A percentile compares a stretch with the other conserved stretches of the same genome.
Evolutionary conservation across 2,888 invertebrate species (phyloP).

Genomic region (Drosophila diplacantha): DNA sequence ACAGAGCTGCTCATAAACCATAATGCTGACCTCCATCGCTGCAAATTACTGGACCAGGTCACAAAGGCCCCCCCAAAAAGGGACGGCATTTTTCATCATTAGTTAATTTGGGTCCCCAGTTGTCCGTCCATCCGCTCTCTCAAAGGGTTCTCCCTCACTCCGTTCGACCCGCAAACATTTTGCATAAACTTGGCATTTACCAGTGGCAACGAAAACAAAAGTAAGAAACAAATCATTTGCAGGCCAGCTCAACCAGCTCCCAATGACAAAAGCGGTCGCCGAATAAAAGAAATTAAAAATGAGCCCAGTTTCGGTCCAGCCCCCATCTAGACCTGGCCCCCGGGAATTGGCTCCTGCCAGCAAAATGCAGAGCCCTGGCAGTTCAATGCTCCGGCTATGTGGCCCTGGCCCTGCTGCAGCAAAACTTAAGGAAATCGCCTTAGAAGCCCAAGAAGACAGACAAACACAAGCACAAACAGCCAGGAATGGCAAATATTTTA

Average conservation of each 20-base stretch:
- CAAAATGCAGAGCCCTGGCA: constrained; percentile 44
- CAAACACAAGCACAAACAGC: constrained; percentile 31
- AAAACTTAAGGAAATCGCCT: constrained; percentile 64
- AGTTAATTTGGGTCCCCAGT: constrained; percentile 56
- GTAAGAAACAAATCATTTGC: constrained; percentile 65
- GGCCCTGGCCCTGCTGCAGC: constrained; percentile 31
- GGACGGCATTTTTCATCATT: constrained; percentile 60
- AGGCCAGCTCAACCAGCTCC: constrained; percentile 47
- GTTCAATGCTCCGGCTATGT: constrained; percentile 63
- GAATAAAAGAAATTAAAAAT: constrained; percentile 69
- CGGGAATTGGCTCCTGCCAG: constrained; percentile 55
- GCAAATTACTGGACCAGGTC: constrained; percentile 30
- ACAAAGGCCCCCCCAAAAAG: constrained; percentile 8
- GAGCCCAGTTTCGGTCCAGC: constrained; percentile 23
- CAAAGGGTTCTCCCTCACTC: not conserved
- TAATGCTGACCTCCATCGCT: constrained; percentile 37
- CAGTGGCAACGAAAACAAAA: constrained; percentile 59
- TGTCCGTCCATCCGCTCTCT: constrained; percentile 5
- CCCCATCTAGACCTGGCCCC: constrained; percentile 47
- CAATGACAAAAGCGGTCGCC: constrained; percentile 37
- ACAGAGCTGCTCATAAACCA: constrained; percentile 26
- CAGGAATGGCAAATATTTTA: constrained; percentile 46
- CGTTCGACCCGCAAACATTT: constrained; percentile 49
- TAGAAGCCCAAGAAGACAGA: constrained; percentile 22
- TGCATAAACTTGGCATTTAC: constrained; percentile 67